These are phyloP conservation scores for Herpailurus yagouaroundi DNA, from an alignment of 2,113 vertebrate genomes.

Conservation along the genomic window DNA sequence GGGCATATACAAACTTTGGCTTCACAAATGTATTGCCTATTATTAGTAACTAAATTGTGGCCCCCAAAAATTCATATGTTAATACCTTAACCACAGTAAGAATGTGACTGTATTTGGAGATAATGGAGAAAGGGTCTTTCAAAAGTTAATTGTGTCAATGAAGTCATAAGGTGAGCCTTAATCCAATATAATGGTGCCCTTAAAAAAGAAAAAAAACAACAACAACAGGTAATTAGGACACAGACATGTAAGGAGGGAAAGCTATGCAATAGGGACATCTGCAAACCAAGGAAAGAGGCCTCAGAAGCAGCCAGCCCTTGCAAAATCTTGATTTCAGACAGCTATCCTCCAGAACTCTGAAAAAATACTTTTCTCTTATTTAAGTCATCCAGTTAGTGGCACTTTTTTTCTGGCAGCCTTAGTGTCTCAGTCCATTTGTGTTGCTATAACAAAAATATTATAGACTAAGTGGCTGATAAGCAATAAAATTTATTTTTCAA, in stretches of 20 bases:
- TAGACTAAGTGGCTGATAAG: not conserved
- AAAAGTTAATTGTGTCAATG: not conserved
- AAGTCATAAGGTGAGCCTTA: not conserved
- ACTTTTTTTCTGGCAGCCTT: not conserved
- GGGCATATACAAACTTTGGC: not conserved
- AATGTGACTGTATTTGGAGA: not conserved
- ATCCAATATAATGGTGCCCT: not conserved
- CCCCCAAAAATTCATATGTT: not conserved
- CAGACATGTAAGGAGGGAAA: not conserved
- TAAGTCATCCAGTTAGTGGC: not conserved
- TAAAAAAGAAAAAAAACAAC: not conserved
- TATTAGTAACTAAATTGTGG: not conserved
- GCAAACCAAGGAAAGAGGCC: not conserved
- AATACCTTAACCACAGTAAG: not conserved
- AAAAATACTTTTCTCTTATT: not conserved
- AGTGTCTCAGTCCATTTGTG: not conserved
- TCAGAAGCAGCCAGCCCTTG: not conserved
- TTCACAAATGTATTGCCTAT: not conserved
- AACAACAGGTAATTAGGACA: not conserved
- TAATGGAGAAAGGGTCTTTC: not conserved
- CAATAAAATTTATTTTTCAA: not conserved
- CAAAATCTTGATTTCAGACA: not conserved
- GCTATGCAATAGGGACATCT: not conserved
- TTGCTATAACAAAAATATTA: not conserved
- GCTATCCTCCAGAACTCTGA: not conserved